Evolutionary conservation across 2,113 vertebrate genomes (phyloP).

Genomic region (Saguinus midas): DNA sequence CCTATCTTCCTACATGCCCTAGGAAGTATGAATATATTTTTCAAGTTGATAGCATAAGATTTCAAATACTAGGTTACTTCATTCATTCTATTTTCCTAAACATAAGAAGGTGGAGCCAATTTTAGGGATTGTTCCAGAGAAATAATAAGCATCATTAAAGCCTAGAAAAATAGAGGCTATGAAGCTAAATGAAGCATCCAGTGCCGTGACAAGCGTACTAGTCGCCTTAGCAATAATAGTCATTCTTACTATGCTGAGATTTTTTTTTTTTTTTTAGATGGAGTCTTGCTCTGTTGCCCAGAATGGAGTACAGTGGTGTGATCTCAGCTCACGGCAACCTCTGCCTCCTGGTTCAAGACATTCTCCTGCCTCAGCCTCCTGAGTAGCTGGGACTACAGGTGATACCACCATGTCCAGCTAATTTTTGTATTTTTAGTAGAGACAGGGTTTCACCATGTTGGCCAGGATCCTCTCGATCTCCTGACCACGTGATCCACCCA

Average conservation of each 20-base stretch:
- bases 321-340: too few species aligned
- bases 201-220: accelerated
- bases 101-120: not conserved
- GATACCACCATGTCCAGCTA: too few species aligned
- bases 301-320: too few species aligned
- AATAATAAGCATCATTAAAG: not conserved
- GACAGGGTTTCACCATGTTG: too few species aligned
- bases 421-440: too few species aligned
- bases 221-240: not conserved
- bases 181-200: accelerated
- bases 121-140: not conserved
- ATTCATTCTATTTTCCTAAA: not conserved
- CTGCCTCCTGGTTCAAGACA: too few species aligned
- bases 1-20: accelerated
- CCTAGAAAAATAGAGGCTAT: not conserved
- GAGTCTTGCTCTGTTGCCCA: too few species aligned
- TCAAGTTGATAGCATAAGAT: not conserved
- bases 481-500: too few species aligned
- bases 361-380: too few species aligned
- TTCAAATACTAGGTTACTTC: not conserved
- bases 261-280: too few species aligned
- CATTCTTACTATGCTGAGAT: not conserved
- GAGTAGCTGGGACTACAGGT: too few species aligned
- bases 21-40: accelerated
- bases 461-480: too few species aligned